Conservation (phyloP, 2,888 invertebrate genomes). For the Drosophila kokeensis region DNA sequence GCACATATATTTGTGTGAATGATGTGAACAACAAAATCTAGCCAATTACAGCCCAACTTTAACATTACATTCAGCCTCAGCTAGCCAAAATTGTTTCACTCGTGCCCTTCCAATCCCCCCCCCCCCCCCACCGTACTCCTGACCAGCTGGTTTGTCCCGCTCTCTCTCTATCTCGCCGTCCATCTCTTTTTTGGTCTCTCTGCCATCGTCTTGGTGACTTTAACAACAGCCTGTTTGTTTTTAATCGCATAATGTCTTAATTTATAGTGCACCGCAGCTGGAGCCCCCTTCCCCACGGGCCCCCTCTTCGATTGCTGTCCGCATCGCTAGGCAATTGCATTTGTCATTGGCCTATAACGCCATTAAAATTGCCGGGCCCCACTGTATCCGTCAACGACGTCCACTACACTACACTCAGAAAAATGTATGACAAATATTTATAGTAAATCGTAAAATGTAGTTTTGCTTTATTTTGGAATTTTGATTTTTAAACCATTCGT, state of each 20-base stretch:
- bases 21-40: conserved; percentile 8
- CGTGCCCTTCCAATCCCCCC: conserved; percentile 4
- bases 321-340: conserved; percentile 72
- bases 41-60: conserved; percentile 15
- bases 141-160: neutral
- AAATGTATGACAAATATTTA: neutral
- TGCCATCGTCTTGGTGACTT: conserved; percentile 50
- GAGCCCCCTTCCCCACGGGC: conserved; percentile 7
- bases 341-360: conserved; percentile 80
- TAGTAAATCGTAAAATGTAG: neutral
- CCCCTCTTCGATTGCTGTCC: conserved; percentile 34
- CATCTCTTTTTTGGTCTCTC: conserved; percentile 13
- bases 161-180: conserved; percentile 2
- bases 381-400: conserved; percentile 11
- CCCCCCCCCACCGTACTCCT: neutral
- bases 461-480: neutral
- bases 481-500: neutral
- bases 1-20: conserved; percentile 23
- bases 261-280: conserved; percentile 77
- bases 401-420: conserved; percentile 5
- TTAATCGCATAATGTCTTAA: conserved; percentile 84
- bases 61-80: conserved; percentile 11
- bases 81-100: conserved; percentile 41
- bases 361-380: conserved; percentile 70
- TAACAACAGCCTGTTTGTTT: conserved; percentile 81